Conservation (phyloP, 2,113 vertebrate species). For the Hemibagrus wyckioides region DNA sequence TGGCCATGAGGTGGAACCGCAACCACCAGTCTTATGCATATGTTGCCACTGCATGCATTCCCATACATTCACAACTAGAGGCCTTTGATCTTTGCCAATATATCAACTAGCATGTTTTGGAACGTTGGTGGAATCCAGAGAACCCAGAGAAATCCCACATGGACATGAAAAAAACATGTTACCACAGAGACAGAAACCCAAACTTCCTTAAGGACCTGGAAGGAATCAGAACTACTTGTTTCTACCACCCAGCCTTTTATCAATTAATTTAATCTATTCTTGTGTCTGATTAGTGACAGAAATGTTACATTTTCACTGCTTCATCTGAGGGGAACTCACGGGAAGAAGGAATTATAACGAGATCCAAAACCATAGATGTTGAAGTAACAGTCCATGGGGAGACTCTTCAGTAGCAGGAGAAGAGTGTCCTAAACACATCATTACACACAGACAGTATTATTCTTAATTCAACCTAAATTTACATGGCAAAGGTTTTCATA, state of each 20-base stretch:
- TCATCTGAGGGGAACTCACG: conserved; percentile 57
- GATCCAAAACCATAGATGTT: conserved; percentile 84
- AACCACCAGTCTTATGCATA: neutral
- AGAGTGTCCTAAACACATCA: conserved; percentile 72
- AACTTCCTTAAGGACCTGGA: neutral
- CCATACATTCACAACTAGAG: neutral
- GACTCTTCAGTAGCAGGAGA: conserved; percentile 80
- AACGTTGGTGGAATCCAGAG: neutral
- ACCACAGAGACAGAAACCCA: neutral
- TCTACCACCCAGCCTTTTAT: neutral
- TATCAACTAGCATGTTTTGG: no score
- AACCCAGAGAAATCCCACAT: no score
- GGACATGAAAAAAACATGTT: no score
- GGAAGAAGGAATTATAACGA: conserved; percentile 73
- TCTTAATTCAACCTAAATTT: neutral
- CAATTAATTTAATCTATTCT: neutral
- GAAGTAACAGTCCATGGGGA: conserved; percentile 85
- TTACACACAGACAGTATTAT: neutral
- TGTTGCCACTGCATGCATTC: no score
- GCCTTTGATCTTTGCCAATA: no score
- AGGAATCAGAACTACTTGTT: neutral
- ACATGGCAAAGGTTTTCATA: neutral
- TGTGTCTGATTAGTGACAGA: neutral
- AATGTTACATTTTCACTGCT: neutral
- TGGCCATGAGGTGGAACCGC: neutral